phyloP scores from a whole-genome alignment of 2,797 vertebrate genomes.

The Syndactyla subalaris region DNA sequence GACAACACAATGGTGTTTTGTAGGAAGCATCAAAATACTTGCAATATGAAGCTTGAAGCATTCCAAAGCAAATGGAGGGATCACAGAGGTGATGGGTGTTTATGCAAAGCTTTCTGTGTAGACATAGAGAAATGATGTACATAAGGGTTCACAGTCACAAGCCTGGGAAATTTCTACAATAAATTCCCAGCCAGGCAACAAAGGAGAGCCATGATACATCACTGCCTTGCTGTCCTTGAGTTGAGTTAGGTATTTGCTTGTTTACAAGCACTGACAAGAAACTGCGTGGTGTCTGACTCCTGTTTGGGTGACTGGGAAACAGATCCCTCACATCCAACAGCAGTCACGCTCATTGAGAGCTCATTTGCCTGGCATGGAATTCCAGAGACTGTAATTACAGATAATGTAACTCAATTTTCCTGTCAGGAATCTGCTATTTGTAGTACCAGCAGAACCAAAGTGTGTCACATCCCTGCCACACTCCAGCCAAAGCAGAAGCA shows the following conservation, averaged over 20 bases:
- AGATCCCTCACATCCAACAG: slow-evolving; percentile 13
- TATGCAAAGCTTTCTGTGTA: neutral
- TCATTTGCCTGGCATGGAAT: slow-evolving; percentile 56
- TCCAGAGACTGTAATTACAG: slow-evolving; percentile 56
- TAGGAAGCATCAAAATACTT: neutral
- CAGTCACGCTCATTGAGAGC: slow-evolving; percentile 4
- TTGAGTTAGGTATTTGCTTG: neutral
- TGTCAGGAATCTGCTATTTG: slow-evolving; percentile 58
- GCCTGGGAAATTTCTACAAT: neutral
- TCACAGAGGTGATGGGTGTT: neutral
- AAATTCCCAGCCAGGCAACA: neutral
- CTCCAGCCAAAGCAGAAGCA: slow-evolving; percentile 59
- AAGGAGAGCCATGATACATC: neutral
- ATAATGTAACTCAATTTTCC: slow-evolving; percentile 61
- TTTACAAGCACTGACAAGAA: neutral
- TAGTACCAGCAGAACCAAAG: slow-evolving; percentile 40
- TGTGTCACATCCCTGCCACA: slow-evolving; percentile 28
- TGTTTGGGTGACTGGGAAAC: slow-evolving; percentile 29
- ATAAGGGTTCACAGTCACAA: neutral
- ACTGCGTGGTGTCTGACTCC: neutral
- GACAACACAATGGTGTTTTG: neutral
- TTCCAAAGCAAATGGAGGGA: neutral
- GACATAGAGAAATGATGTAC: neutral
- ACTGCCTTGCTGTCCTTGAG: neutral
- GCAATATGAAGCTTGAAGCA: neutral